These are phyloP conservation scores for Eolophus roseicapilla DNA, from an alignment of 2,113 vertebrate genomes.

Conservation along the genomic window DNA sequence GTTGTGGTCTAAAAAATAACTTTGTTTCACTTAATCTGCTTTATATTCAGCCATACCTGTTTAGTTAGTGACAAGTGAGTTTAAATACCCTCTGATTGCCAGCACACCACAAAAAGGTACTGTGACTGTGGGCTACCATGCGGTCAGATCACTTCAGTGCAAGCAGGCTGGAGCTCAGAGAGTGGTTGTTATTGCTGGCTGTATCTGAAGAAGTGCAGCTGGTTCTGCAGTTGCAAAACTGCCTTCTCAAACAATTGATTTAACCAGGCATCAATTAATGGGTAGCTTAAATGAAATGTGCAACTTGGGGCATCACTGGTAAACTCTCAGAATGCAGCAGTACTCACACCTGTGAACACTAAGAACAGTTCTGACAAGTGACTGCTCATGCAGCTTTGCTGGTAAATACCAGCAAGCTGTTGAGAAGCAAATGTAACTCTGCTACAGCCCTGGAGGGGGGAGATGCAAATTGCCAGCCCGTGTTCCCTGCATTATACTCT, in stretches of 20 bases:
- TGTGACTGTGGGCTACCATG: background rate
- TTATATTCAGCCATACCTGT: background rate
- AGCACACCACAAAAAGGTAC: background rate
- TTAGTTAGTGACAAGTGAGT: background rate
- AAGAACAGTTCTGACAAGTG: background rate
- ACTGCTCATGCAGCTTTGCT: background rate
- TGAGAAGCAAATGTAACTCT: background rate
- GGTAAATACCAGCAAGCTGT: background rate
- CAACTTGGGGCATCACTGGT: rapidly evolving
- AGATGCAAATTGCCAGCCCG: background rate
- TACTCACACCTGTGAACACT: rapidly evolving
- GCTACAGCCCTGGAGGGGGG: background rate
- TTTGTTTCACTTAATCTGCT: background rate
- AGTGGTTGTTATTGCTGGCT: background rate
- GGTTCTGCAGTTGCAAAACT: background rate
- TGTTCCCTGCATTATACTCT: background rate
- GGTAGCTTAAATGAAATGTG: background rate
- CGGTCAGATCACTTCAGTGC: background rate
- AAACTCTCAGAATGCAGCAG: background rate
- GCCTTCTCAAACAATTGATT: background rate
- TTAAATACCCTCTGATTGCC: background rate
- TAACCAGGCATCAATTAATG: background rate
- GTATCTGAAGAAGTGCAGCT: background rate
- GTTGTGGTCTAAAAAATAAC: background rate
- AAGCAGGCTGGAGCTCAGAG: background rate